phyloP scores from a whole-genome alignment of 2,113 vertebrate species.

The Platichthys flesus region DNA sequence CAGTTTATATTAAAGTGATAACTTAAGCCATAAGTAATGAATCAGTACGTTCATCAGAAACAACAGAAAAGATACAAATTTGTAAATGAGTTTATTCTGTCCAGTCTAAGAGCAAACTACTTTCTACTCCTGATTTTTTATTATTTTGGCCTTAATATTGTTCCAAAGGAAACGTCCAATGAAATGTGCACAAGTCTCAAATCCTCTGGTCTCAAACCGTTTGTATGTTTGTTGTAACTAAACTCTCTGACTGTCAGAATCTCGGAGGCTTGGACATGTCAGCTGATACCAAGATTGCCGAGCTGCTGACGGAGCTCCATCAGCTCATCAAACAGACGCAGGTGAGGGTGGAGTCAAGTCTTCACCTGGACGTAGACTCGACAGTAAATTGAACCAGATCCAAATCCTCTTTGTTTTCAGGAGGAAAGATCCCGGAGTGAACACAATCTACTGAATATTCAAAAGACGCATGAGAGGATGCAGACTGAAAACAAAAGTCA shows the following conservation, averaged over 20 bases:
- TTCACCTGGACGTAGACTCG: neutral
- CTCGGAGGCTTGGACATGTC: constrained; percentile 77
- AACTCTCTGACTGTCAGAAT: neutral
- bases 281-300: constrained; percentile 90
- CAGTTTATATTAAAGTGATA: no score
- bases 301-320: constrained; percentile 90
- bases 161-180: no score
- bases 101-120: no score
- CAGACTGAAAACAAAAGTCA: constrained; percentile 94
- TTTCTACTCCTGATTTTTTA: no score
- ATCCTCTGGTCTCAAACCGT: no score
- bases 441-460: constrained; percentile 94
- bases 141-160: no score
- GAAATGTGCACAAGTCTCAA: no score
- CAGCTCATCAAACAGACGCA: constrained; percentile 94
- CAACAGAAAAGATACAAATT: no score
- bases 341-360: constrained; percentile 56
- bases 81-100: no score
- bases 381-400: neutral
- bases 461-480: constrained; percentile 95
- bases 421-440: constrained; percentile 92
- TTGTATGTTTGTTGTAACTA: no score
- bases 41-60: no score
- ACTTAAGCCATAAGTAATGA: no score
- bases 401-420: constrained; percentile 59